Evolutionary conservation across 2,797 vertebrate species (phyloP).

Genomic region (Rhinogobio ventralis): DNA sequence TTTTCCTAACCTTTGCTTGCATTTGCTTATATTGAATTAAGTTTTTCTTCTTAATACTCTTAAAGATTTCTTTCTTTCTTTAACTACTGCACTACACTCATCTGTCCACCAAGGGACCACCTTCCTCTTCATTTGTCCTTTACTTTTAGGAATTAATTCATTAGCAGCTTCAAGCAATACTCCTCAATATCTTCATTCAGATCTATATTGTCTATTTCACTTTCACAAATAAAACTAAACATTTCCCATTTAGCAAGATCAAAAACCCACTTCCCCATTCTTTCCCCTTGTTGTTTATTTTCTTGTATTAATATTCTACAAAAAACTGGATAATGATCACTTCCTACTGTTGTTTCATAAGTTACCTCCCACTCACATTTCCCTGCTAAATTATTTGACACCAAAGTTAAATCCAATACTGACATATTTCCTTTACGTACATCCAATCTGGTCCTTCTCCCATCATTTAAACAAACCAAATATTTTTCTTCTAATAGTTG

Average conservation of each 20-base stretch:
- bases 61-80: constrained; percentile 22
- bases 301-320: not conserved
- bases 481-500: constrained; percentile 13
- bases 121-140: constrained; percentile 12
- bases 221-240: not conserved
- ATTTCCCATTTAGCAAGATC: not conserved
- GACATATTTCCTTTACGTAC: constrained; percentile 9
- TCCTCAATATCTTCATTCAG: not conserved
- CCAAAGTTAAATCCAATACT: constrained; percentile 15
- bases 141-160: not conserved
- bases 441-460: constrained; percentile 14
- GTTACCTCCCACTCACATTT: not conserved
- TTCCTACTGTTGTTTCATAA: not conserved
- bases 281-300: constrained; percentile 1
- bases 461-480: constrained; percentile 16
- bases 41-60: not conserved
- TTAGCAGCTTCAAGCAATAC: not conserved
- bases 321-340: constrained; percentile 4
- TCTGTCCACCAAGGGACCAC: constrained; percentile 23
- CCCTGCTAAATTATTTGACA: constrained; percentile 15
- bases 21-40: constrained; percentile 1
- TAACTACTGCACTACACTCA: constrained; percentile 9
- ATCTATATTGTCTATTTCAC: constrained; percentile 7
- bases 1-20: not conserved
- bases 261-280: not conserved